These are phyloP conservation scores for Trimorus sp. DNA, from an alignment of 2,888 invertebrate genomes.

Conservation along the genomic window DNA sequence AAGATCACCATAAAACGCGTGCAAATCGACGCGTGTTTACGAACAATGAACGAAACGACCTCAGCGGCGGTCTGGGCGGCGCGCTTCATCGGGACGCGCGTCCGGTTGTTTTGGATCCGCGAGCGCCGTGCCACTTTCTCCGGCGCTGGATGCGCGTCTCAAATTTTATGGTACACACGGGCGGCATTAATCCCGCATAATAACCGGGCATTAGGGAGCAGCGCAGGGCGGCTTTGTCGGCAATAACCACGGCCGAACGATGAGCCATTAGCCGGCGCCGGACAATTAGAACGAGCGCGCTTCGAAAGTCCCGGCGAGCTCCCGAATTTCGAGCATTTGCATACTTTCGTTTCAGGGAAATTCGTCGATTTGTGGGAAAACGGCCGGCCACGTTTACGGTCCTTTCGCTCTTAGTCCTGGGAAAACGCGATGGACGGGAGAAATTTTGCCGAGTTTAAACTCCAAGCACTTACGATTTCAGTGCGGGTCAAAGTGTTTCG, in stretches of 20 bases:
- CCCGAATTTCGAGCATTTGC: conserved; percentile 26
- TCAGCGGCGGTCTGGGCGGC: background rate
- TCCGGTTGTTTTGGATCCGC: too few relatives aligned
- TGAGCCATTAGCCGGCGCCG: conserved; percentile 8
- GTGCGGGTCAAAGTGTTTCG: too few relatives aligned
- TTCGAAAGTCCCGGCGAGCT: conserved; percentile 24
- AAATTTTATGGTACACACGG: conserved; percentile 41
- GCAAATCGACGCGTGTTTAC: conserved; percentile 23
- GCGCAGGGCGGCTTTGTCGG: conserved; percentile 32
- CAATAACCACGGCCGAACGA: conserved; percentile 28
- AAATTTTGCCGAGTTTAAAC: background rate
- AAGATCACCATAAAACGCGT: background rate
- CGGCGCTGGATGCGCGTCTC: conserved; percentile 25
- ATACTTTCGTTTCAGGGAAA: conserved; percentile 42
- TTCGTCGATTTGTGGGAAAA: conserved; percentile 19
- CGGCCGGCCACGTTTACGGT: background rate
- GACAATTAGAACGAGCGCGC: conserved; percentile 37
- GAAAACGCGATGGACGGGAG: conserved; percentile 5
- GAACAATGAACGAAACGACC: conserved; percentile 23
- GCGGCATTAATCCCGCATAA: conserved; percentile 30
- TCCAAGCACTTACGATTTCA: too few relatives aligned
- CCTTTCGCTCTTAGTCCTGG: conserved; percentile 3
- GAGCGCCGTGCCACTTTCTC: conserved; percentile 61
- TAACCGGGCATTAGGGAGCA: conserved; percentile 28
- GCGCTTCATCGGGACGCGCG: conserved; percentile 21